Percentiles rank a stretch among this genome's conserved stretches.
These are phyloP conservation scores for Chloromyia formosa DNA, from an alignment of 2,888 invertebrate species.

Conservation along the genomic window DNA sequence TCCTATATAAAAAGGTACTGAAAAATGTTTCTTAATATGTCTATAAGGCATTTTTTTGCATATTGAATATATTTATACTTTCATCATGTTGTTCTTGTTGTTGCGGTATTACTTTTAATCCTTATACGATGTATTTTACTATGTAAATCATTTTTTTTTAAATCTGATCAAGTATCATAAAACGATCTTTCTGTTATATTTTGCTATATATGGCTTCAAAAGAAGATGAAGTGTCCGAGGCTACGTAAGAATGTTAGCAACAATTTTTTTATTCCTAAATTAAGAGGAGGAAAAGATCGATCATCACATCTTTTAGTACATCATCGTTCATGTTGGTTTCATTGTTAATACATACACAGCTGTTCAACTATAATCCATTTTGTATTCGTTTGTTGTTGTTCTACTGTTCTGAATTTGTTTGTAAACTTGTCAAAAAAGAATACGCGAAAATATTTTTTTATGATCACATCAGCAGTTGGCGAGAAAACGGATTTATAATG, in stretches of 20 bases:
- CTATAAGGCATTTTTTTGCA: constrained; percentile 41
- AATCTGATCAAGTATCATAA: too few relatives aligned
- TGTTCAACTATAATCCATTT: not conserved
- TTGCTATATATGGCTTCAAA: not conserved
- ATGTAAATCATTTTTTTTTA: not conserved
- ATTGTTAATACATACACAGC: not conserved
- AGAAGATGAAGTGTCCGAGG: not conserved
- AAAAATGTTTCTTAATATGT: constrained; percentile 37
- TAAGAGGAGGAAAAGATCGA: too few relatives aligned
- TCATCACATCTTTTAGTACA: too few relatives aligned
- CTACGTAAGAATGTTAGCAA: not conserved
- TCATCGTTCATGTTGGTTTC: too few relatives aligned
- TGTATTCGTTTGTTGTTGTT: not conserved
- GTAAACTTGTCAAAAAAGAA: too few relatives aligned
- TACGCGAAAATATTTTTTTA: too few relatives aligned
- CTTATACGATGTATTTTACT: not conserved
- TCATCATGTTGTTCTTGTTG: constrained; percentile 12
- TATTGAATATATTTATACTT: constrained; percentile 29
- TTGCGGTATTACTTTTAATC: constrained; percentile 3
- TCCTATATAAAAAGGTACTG: constrained; percentile 44
- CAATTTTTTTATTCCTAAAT: too few relatives aligned
- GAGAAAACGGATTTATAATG: too few relatives aligned
- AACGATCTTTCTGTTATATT: too few relatives aligned
- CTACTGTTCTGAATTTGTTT: too few relatives aligned
- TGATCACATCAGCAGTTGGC: too few relatives aligned